phyloP scores from a whole-genome alignment of 2,113 vertebrate genomes.

The Heterotilapia buettikoferi region DNA sequence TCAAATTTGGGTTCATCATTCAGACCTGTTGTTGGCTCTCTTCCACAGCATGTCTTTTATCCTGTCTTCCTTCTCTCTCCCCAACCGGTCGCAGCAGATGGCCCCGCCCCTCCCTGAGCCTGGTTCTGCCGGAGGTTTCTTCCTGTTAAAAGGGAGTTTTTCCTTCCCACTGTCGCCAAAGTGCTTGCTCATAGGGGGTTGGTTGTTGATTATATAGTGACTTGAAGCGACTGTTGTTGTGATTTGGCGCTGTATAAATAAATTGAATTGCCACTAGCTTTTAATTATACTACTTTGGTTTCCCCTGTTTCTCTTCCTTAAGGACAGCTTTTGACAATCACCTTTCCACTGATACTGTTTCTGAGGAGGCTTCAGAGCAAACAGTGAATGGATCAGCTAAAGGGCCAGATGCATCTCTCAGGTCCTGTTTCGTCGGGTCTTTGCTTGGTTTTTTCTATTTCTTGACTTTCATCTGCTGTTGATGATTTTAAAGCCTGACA shows the following conservation, averaged over 20 bases:
- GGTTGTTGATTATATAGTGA: neutral
- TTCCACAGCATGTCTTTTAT: neutral
- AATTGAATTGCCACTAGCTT: neutral
- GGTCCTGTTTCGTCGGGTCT: neutral
- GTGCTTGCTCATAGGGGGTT: neutral
- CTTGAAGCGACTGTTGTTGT: neutral
- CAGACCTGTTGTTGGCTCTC: neutral
- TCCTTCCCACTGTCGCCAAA: neutral
- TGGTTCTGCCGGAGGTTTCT: neutral
- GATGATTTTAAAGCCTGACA: neutral
- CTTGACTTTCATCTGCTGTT: neutral
- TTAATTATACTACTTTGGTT: neutral
- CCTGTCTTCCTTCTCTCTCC: neutral
- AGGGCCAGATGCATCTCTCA: neutral
- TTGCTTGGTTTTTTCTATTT: neutral
- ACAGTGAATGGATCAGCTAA: neutral
- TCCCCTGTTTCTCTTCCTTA: neutral
- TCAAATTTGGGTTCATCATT: neutral
- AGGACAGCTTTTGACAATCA: neutral
- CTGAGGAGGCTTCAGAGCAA: neutral
- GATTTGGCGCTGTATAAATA: neutral
- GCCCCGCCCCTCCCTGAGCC: neutral
- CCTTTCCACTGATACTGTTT: neutral
- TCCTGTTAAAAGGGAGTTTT: neutral
- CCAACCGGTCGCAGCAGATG: neutral